These are phyloP conservation scores for Homalodisca vitripennis DNA, from an alignment of 1,140 invertebrate genomes.

Conservation along the genomic window DNA sequence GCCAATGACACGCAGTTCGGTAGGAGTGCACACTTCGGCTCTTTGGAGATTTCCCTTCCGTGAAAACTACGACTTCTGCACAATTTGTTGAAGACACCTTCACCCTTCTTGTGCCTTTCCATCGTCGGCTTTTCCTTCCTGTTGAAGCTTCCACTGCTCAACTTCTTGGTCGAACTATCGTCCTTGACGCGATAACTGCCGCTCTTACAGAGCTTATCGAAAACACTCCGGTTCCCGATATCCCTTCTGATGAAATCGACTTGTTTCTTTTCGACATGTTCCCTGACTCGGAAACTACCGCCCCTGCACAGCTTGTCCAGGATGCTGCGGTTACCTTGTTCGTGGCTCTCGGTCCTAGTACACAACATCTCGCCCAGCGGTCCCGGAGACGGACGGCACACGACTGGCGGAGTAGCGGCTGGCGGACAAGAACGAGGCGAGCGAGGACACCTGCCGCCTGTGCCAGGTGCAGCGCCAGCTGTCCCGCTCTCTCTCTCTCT, in stretches of 20 bases:
- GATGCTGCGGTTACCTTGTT: too few species aligned
- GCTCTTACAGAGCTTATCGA: slow-evolving; percentile 1
- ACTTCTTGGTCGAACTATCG: background rate
- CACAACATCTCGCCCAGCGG: background rate
- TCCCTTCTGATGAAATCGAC: too few species aligned
- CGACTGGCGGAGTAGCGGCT: background rate
- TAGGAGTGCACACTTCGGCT: too few species aligned
- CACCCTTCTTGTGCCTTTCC: background rate
- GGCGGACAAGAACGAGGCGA: background rate
- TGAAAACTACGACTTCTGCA: background rate
- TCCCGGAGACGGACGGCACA: slow-evolving; percentile 1
- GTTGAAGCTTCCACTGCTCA: slow-evolving; percentile 8
- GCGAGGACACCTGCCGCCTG: slow-evolving; percentile 20
- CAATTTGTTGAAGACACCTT: background rate
- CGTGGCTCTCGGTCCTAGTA: too few species aligned
- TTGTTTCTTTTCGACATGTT: background rate
- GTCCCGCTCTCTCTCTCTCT: background rate
- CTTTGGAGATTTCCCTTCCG: background rate
- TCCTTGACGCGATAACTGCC: background rate
- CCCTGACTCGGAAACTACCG: background rate
- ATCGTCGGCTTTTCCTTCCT: background rate
- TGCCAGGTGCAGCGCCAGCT: slow-evolving; percentile 28
- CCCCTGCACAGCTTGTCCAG: slow-evolving; percentile 2
- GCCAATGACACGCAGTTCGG: too few species aligned
- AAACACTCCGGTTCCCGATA: background rate